Evolutionary conservation across 2,888 invertebrate genomes (phyloP), one percentile per base, ranked within the genome.

Genomic region (Philaethria dido): DNA sequence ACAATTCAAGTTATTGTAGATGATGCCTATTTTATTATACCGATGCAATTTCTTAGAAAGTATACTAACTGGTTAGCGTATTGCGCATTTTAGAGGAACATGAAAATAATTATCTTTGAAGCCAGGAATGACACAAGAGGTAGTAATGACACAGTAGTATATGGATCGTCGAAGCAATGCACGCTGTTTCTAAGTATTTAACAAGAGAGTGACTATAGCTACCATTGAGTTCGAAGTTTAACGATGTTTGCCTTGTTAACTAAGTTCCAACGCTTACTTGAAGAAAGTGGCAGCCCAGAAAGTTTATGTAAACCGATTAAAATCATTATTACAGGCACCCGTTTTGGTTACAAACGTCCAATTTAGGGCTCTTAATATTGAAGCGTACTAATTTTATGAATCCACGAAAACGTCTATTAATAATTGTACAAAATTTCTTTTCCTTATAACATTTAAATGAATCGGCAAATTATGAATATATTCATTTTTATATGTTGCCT

Each of bases 181-280:
- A 42, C 29, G 50, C 48, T 18, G 29, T 42, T 47, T 20, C 39
- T 33, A n/a, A 48, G 59, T 50, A 47, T 59, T 64, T 65, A 59
- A 50, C 42, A 60, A 50, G 59, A 60, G 59, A 50, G 59, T 57
- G 45, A 54, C 57, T 64, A 42, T 64, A 64, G 59, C 74, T 78
- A 76, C 78, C 73, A 68, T 72, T 29, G 45, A 69, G 73, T 75
- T 75, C 75, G 73, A 78, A 78, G 74, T 77, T 77, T 83, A 84
- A 81, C 79, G 82, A 84, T 82, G 81, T 84, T 84, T 83, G 80
- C 79, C 77, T 84, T 81, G 83, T 80, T 82, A 84, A 80, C 81
- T 79, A 81, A 84, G 80, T 84, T 83, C 79, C 76, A 77, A 80
- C 79, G 81, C 78, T 80, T 78, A 77, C 74, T 76, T 74, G 73